Percentiles rank a stretch among this genome's conserved stretches.
These are phyloP conservation scores for Centroberyx gerrardi DNA, from an alignment of 2,797 vertebrate species.

Conservation along the genomic window DNA sequence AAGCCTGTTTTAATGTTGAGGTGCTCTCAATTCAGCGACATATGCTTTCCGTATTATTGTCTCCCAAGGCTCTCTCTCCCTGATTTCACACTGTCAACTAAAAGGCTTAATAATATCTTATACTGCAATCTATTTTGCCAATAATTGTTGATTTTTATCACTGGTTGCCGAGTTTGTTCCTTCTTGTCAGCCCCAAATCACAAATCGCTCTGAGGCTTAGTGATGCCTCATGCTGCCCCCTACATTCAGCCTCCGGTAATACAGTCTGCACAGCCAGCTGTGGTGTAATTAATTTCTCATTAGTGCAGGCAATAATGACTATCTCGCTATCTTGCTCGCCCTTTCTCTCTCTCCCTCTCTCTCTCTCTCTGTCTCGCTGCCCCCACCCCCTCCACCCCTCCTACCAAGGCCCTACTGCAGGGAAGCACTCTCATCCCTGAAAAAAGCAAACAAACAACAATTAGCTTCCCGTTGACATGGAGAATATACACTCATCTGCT, in stretches of 20 bases:
- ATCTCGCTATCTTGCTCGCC: slow-evolving; percentile 57
- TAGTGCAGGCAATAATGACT: slow-evolving; percentile 74
- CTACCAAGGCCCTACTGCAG: slow-evolving; percentile 45
- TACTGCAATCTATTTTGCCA: slow-evolving; percentile 7
- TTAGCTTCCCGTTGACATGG: slow-evolving; percentile 78
- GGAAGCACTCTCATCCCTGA: slow-evolving; percentile 41
- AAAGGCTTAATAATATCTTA: slow-evolving; percentile 14
- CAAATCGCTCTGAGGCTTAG: slow-evolving; percentile 1
- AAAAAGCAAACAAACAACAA: slow-evolving; percentile 79
- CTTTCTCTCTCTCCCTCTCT: slow-evolving; percentile 16
- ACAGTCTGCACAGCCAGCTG: slow-evolving; percentile 71
- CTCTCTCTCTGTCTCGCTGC: not conserved
- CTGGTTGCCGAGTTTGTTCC: slow-evolving; percentile 5
- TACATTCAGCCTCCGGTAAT: slow-evolving; percentile 52
- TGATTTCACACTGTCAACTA: slow-evolving; percentile 6
- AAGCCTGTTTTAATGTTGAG: not conserved
- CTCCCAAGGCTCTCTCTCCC: not conserved
- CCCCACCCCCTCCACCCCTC: not conserved
- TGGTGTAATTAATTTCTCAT: slow-evolving; percentile 79
- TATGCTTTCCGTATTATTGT: slow-evolving; percentile 1
- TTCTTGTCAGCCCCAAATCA: slow-evolving; percentile 8
- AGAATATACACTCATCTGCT: slow-evolving; percentile 70
- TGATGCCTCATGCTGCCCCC: slow-evolving; percentile 66
- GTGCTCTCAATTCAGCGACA: not conserved
- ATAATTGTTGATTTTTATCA: slow-evolving; percentile 32